phyloP scores from a whole-genome alignment of 1,140 invertebrate species.

The Leptopilina clavipes region DNA sequence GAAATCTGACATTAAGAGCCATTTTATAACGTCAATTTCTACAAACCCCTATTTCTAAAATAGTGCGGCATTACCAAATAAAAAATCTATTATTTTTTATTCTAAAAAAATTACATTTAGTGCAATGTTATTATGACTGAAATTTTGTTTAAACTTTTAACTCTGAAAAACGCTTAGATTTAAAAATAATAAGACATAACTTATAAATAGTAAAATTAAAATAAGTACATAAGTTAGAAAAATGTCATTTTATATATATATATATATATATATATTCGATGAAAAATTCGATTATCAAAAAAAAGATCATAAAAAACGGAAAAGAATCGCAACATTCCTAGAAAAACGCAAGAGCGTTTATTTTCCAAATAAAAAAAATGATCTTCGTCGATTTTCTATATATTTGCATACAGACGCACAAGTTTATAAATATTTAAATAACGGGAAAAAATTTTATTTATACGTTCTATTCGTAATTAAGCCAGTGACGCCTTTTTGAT shows the following conservation, averaged over 20 bases:
- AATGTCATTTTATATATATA: too few species aligned
- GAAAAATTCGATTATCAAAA: not conserved
- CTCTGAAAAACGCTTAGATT: not conserved
- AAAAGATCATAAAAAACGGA: not conserved
- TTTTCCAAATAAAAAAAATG: too few species aligned
- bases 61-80: not conserved
- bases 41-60: not conserved
- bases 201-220: not conserved
- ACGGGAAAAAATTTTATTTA: conserved; percentile 16
- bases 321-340: conserved; percentile 6
- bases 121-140: not conserved
- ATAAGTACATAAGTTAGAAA: not conserved
- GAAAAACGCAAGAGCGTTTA: too few species aligned
- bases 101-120: not conserved
- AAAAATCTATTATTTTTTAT: not conserved
- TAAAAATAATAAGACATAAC: not conserved
- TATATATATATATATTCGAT: not conserved
- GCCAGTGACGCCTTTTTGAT: not conserved
- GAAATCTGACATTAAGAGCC: not conserved
- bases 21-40: conserved; percentile 4
- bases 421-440: too few species aligned
- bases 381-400: not conserved
- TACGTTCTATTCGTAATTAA: not conserved
- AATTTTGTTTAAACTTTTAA: not conserved
- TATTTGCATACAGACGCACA: not conserved